Evolutionary conservation across 2,888 invertebrate genomes (phyloP).

Genomic region (Limnephilus rhombicus): DNA sequence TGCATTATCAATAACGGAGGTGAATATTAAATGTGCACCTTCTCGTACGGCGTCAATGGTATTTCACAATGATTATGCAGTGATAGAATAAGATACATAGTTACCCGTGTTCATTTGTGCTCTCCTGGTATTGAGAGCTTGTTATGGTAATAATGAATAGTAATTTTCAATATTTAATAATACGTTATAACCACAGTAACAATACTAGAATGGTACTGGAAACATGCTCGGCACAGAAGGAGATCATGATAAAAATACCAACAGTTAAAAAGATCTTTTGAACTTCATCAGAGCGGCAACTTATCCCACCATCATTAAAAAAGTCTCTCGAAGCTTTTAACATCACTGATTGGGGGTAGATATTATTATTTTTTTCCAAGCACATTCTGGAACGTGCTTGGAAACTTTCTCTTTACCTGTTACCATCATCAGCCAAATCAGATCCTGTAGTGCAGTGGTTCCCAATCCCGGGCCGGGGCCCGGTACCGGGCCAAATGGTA

Average conservation of each 20-base stretch:
- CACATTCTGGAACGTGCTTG: too few species aligned
- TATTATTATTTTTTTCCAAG: too few species aligned
- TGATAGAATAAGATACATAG: background rate
- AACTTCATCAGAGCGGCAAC: background rate
- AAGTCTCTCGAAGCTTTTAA: too few species aligned
- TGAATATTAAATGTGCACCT: conserved; percentile 17
- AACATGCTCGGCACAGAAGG: background rate
- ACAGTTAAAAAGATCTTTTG: background rate
- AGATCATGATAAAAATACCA: background rate
- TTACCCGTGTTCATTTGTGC: background rate
- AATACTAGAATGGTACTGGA: background rate
- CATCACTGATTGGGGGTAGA: too few species aligned
- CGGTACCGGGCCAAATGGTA: too few species aligned
- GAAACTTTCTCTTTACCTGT: too few species aligned
- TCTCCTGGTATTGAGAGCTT: background rate
- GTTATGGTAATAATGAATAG: background rate
- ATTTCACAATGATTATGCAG: background rate
- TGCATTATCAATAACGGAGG: conserved; percentile 18
- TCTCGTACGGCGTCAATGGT: conserved; percentile 6
- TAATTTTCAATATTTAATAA: background rate
- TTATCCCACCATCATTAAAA: background rate
- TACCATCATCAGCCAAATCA: too few species aligned
- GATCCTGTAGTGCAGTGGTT: too few species aligned
- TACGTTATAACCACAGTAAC: background rate
- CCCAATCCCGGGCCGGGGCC: too few species aligned